A percentile compares a stretch with the other conserved stretches of the same genome.
phyloP scores from a whole-genome alignment of 2,888 invertebrate genomes.

The Drosophila austrosaltans region DNA sequence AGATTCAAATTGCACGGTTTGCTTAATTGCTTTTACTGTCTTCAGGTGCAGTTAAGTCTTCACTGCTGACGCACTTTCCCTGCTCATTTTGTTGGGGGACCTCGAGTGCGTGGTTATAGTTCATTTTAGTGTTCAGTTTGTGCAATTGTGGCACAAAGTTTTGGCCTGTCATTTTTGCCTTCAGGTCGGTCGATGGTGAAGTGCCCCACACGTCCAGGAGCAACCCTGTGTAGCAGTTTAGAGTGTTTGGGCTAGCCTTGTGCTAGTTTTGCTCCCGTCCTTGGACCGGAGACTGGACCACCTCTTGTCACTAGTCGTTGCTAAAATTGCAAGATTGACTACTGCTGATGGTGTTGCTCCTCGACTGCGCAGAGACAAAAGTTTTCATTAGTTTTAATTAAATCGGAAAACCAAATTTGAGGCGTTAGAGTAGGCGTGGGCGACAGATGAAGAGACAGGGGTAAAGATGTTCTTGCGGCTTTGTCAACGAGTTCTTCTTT shows the following conservation, averaged over 20 bases:
- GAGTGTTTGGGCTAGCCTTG: constrained; percentile 32
- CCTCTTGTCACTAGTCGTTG: constrained; percentile 45
- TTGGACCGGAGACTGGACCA: constrained; percentile 40
- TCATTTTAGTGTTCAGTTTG: constrained; percentile 52
- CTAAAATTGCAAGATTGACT: constrained; percentile 68
- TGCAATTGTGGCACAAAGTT: constrained; percentile 62
- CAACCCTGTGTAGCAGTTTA: constrained; percentile 1
- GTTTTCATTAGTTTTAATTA: constrained; percentile 76
- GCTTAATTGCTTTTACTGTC: constrained; percentile 29
- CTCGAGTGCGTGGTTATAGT: constrained; percentile 31
- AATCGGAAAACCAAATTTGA: constrained; percentile 62
- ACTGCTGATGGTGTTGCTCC: constrained; percentile 30
- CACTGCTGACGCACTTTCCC: constrained; percentile 48
- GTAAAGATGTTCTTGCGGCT: constrained; percentile 50
- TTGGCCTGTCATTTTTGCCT: constrained; percentile 36
- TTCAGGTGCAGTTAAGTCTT: constrained; percentile 7
- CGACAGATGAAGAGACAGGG: constrained; percentile 1
- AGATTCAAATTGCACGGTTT: constrained; percentile 25
- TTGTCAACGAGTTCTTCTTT: constrained; percentile 57
- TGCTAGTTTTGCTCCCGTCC: constrained; percentile 28
- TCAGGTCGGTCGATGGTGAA: constrained; percentile 43
- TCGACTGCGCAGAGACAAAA: constrained; percentile 38
- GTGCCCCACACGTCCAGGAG: constrained; percentile 31
- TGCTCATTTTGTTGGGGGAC: constrained; percentile 45
- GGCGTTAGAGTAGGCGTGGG: constrained; percentile 7